A percentile compares a stretch with the other conserved stretches of the same genome.
Conservation (phyloP, 2,888 invertebrate genomes). For the Saturnia japonica region DNA sequence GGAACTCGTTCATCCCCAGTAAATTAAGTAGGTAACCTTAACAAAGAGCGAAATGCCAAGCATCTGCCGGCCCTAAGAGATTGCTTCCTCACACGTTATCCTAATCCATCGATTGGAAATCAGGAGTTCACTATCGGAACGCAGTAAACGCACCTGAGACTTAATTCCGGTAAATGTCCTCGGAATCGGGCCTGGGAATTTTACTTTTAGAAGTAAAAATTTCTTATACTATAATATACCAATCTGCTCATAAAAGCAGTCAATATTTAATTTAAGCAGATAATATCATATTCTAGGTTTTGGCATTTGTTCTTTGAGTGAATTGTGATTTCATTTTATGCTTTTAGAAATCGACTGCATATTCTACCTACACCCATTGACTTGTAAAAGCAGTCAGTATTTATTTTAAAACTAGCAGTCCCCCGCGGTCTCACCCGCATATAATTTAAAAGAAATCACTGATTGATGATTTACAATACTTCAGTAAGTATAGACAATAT, state of each 20-base stretch:
- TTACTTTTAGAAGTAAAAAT: background rate
- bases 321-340: too few relatives aligned
- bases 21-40: constrained; percentile 18
- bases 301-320: too few relatives aligned
- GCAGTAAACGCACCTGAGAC: constrained; percentile 64
- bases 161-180: constrained; percentile 53
- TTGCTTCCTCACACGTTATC: constrained; percentile 58
- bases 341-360: too few relatives aligned
- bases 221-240: background rate
- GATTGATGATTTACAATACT: too few relatives aligned
- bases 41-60: constrained; percentile 17
- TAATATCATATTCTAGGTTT: too few relatives aligned
- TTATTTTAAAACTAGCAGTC: too few relatives aligned
- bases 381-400: too few relatives aligned
- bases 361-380: too few relatives aligned
- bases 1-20: constrained; percentile 20
- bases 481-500: too few relatives aligned
- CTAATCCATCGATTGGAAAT: constrained; percentile 71
- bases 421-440: too few relatives aligned
- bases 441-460: too few relatives aligned
- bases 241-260: background rate
- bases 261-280: background rate
- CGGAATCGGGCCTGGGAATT: background rate
- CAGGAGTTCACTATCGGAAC: constrained; percentile 48
- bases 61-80: constrained; percentile 60